phyloP scores from a whole-genome alignment of 2,113 vertebrate species.

The Oceanodroma tethys region DNA sequence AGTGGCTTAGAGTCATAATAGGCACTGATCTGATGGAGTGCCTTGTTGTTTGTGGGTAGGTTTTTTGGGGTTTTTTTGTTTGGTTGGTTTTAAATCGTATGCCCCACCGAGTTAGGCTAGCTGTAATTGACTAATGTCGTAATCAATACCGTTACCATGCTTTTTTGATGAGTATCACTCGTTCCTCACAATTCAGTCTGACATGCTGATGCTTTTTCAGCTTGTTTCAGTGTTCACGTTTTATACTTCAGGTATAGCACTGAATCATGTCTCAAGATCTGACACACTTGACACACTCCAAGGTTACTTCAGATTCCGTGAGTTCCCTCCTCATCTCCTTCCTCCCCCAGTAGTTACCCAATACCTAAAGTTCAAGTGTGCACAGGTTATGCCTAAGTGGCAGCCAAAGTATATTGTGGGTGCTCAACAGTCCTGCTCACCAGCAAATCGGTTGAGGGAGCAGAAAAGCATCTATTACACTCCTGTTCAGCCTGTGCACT shows the following conservation, averaged over 20 bases:
- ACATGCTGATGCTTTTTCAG: background rate
- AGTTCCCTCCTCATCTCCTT: background rate
- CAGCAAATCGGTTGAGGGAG: fast-evolving
- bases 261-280: background rate
- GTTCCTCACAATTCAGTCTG: background rate
- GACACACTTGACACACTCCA: background rate
- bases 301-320: background rate
- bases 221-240: background rate
- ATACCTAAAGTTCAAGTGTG: background rate
- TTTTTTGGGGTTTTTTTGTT: background rate
- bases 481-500: fast-evolving
- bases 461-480: background rate
- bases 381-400: background rate
- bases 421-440: background rate
- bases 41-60: background rate
- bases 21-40: background rate
- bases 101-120: background rate
- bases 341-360: background rate
- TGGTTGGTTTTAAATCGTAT: background rate
- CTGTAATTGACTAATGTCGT: background rate
- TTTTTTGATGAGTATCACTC: background rate
- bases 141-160: background rate
- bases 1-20: background rate
- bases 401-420: background rate
- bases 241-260: background rate